Percentiles rank a stretch among this genome's conserved stretches.
phyloP scores from a whole-genome alignment of 2,797 vertebrate genomes.

The Hippoglossus hippoglossus region DNA sequence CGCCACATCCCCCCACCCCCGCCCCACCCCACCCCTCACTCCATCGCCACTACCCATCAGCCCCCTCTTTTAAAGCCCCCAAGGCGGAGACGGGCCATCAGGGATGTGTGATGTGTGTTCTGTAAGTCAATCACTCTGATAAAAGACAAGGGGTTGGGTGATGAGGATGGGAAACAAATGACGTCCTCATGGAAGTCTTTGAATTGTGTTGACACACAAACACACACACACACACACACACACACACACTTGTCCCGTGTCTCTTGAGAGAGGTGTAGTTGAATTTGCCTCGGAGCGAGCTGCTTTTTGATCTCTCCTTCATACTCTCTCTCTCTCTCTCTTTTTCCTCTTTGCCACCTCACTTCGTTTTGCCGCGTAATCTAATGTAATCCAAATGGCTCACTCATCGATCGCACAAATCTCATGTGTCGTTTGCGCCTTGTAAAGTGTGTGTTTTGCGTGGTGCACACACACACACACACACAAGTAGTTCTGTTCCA shows the following conservation, averaged over 20 bases:
- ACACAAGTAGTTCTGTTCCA: constrained; percentile 20
- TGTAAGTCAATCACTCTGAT: constrained; percentile 58
- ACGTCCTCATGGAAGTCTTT: constrained; percentile 37
- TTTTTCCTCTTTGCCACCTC: constrained; percentile 5
- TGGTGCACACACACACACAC: constrained; percentile 1
- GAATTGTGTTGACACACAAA: constrained; percentile 7
- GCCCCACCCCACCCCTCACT: background rate
- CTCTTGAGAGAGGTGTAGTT: constrained; percentile 29
- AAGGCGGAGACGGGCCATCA: constrained; percentile 9
- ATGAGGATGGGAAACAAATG: constrained; percentile 40
- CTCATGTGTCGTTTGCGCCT: constrained; percentile 40
- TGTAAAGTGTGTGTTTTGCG: constrained; percentile 21
- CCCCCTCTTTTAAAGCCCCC: constrained; percentile 11
- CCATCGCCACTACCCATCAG: background rate
- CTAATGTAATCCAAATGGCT: constrained; percentile 67
- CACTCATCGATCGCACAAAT: constrained; percentile 61
- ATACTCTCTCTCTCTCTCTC: background rate
- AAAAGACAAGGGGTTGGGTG: background rate
- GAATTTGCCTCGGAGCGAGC: constrained; percentile 15
- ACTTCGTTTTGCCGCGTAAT: constrained; percentile 39
- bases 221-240: constrained; percentile 17
- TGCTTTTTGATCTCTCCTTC: constrained; percentile 8
- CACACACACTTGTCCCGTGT: background rate
- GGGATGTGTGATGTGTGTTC: constrained; percentile 61
- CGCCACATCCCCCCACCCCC: background rate